phyloP scores from a whole-genome alignment of 2,113 vertebrate genomes.

The Chlorodrepanis virens region DNA sequence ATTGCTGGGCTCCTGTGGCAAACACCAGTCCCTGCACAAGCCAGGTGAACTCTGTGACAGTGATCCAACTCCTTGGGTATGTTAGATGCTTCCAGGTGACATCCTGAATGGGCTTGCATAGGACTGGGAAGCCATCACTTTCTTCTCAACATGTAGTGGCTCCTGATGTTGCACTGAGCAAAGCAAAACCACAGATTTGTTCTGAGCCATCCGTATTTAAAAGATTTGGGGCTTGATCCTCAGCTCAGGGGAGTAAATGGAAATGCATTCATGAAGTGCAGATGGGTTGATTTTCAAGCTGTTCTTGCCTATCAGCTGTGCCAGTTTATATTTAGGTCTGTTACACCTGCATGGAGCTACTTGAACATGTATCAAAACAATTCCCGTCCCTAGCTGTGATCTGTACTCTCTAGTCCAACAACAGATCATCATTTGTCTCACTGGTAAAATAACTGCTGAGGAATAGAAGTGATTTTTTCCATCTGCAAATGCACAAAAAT shows the following conservation, averaged over 20 bases:
- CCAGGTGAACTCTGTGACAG: neutral
- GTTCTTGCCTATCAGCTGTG: neutral
- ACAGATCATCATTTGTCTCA: constrained; percentile 22
- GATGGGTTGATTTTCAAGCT: neutral
- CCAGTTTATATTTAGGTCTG: constrained; percentile 12
- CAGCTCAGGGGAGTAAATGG: neutral
- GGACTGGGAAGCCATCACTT: neutral
- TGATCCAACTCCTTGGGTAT: neutral
- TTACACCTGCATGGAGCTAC: constrained; percentile 18
- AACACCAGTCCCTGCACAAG: neutral
- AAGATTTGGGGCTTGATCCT: neutral
- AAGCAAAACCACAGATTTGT: neutral
- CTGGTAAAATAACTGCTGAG: constrained; percentile 36
- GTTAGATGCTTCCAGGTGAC: neutral
- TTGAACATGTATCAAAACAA: constrained; percentile 23
- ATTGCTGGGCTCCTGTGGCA: neutral
- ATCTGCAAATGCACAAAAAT: constrained; percentile 35
- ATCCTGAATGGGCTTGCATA: neutral
- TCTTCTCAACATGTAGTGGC: neutral
- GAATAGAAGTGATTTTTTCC: neutral
- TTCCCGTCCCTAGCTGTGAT: neutral
- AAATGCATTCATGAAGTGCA: neutral
- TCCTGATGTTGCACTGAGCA: neutral
- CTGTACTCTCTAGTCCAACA: neutral
- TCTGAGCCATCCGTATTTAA: neutral